phyloP scores from a whole-genome alignment of 2,888 invertebrate genomes.

The Drosophila neutralis region DNA sequence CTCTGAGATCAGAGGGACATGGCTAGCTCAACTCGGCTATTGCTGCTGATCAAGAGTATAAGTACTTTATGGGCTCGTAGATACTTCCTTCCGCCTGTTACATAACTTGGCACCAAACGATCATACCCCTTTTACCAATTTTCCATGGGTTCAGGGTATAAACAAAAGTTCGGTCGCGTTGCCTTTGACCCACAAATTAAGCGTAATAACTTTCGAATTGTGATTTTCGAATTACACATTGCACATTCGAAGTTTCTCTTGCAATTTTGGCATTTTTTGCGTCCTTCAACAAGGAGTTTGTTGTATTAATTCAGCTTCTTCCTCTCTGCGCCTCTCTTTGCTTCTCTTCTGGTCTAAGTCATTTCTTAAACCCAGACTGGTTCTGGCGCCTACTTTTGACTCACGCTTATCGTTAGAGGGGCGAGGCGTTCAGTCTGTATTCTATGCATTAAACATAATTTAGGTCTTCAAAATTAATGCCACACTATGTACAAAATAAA shows the following conservation, averaged over 20 bases:
- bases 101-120: not conserved
- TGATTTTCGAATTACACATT: conserved; percentile 58
- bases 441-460: conserved; percentile 38
- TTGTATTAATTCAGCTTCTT: not conserved
- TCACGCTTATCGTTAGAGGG: conserved; percentile 65
- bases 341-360: conserved; percentile 1
- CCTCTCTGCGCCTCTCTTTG: not conserved
- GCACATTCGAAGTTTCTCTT: conserved; percentile 51
- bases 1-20: not conserved
- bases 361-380: conserved; percentile 43
- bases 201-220: conserved; percentile 79
- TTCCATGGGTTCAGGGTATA: not conserved
- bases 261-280: conserved; percentile 52
- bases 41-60: not conserved
- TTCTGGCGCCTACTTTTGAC: conserved; percentile 57
- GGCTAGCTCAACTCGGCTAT: not conserved
- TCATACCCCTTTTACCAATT: not conserved
- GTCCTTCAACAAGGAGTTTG: conserved; percentile 50
- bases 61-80: not conserved
- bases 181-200: conserved; percentile 79
- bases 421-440: conserved; percentile 55
- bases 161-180: conserved; percentile 14
- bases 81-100: not conserved
- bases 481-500: not conserved
- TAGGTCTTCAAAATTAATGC: conserved; percentile 56